Evolutionary conservation across 2,113 vertebrate genomes (phyloP), one percentile per base, ranked within the genome.

Genomic region (Ptilonorhynchus violaceus): DNA sequence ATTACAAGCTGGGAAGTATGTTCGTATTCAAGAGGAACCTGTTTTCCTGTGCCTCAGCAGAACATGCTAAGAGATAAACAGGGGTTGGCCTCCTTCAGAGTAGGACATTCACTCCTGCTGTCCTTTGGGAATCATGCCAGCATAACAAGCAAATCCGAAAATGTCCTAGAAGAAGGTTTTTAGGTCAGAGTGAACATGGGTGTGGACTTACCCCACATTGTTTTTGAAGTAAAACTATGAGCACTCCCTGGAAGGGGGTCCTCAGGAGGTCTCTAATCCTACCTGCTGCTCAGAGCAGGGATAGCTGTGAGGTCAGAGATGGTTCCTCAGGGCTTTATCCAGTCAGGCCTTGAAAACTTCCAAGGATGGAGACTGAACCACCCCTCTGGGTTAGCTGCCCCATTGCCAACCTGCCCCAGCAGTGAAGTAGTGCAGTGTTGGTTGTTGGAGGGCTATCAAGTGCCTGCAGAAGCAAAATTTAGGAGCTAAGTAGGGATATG

Each of bases 11-110:
- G 47, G 39, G 75, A 94, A 93, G 56, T 27, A 9, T 80, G 81
- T 73, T 93, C 16, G 30, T 85, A 59, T 94, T 90, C 70, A 94
- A 77, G 85, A 85, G 33, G 37, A 96, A 70, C 58, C 35, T 28
- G 3, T 69, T 95, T 96, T 89, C 55, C 50, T 79, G 85, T 11
- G 4, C 82, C 88, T 93, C 94, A 92, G 87, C 92, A 96, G 89
- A 89, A 85, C 78, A 52, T 76, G 56, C 59, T 69, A 28, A 73
- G 27, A 91, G 68, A 82, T 88, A 94, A 89, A 95, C 6, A 66
- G 30, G 33, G 66, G 15, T 56, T 94, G 49, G 62, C 33, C 72
- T 88, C 53, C 63, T 79, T 63, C 3, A 1, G 82, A 49, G 62
- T 5, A 55, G 69, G 78, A 56, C 41, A 50, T 16, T 92, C 41